Percentiles rank a stretch among this genome's conserved stretches.
phyloP scores from a whole-genome alignment of 2,113 vertebrate genomes.

The Sturnira hondurensis region DNA sequence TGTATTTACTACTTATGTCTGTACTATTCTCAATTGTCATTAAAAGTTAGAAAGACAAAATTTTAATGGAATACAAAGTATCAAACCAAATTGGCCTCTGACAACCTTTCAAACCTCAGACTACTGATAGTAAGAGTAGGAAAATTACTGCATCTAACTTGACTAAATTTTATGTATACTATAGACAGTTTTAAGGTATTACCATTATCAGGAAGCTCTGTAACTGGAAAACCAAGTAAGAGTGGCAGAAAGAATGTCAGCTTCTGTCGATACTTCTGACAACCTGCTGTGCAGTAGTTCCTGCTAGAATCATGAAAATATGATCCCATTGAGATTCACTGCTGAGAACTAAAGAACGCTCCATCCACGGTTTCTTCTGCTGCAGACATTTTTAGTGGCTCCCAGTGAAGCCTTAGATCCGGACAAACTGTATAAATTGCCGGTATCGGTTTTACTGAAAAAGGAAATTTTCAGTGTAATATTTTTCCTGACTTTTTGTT shows the following conservation, averaged over 20 bases:
- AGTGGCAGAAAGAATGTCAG: not conserved
- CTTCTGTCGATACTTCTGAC: not conserved
- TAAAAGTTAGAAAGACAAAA: slow-evolving; percentile 28
- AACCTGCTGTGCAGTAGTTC: not conserved
- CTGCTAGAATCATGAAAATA: not conserved
- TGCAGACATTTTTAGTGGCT: not conserved
- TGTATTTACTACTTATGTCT: not conserved
- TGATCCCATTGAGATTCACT: not conserved
- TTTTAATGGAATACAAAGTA: not conserved
- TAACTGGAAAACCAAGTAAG: not conserved
- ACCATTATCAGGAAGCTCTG: not conserved
- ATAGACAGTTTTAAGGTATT: not conserved
- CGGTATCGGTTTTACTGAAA: slow-evolving; percentile 4
- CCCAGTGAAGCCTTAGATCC: not conserved
- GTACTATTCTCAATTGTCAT: not conserved
- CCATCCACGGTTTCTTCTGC: not conserved
- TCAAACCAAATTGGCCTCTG: not conserved
- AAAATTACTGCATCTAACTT: not conserved
- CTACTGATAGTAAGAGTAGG: not conserved
- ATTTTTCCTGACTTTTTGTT: not conserved
- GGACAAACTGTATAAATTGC: not conserved
- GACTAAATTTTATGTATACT: not conserved
- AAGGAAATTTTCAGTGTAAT: not conserved
- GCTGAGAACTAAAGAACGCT: not conserved
- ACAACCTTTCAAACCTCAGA: not conserved